Evolutionary conservation across 2,888 invertebrate species (phyloP).

Genomic region (Miltochrista miniata): DNA sequence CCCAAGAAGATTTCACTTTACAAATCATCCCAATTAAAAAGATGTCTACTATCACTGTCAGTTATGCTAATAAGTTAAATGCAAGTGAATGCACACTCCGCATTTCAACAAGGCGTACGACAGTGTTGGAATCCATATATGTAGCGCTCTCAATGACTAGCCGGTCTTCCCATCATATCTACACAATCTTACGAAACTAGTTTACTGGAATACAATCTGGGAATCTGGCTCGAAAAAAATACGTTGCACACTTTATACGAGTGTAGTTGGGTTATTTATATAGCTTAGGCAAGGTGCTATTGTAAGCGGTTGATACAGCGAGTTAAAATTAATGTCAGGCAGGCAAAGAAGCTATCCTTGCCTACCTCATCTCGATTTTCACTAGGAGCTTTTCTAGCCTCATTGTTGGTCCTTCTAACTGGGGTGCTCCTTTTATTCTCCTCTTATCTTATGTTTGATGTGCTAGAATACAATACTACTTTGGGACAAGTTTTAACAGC

Average conservation of each 20-base stretch:
- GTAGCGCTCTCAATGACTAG: slow-evolving; percentile 45
- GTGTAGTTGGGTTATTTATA: slow-evolving; percentile 54
- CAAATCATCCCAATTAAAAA: too few species aligned
- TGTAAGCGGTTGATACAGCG: slow-evolving; percentile 13
- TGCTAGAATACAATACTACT: too few species aligned
- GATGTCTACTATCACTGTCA: too few species aligned
- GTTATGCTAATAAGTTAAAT: slow-evolving; percentile 11
- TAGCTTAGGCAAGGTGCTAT: slow-evolving; percentile 15
- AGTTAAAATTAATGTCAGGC: too few species aligned
- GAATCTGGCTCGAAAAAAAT: slow-evolving; percentile 59
- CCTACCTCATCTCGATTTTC: too few species aligned
- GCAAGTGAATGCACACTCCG: slow-evolving; percentile 34
- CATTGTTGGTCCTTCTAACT: too few species aligned
- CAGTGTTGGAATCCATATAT: slow-evolving; percentile 40
- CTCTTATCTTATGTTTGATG: too few species aligned
- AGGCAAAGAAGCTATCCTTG: too few species aligned
- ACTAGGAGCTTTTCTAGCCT: too few species aligned
- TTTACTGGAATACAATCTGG: slow-evolving; percentile 55
- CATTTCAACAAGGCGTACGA: slow-evolving; percentile 34
- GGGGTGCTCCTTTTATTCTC: too few species aligned
- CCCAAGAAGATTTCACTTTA: too few species aligned
- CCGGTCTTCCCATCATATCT: slow-evolving; percentile 44
- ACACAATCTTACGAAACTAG: slow-evolving; percentile 56
- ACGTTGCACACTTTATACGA: slow-evolving; percentile 56
- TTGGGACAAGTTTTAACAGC: too few species aligned